A percentile compares a stretch with the other conserved stretches of the same genome.
These are phyloP conservation scores for Leucoraja erinaceus DNA, from an alignment of 2,113 vertebrate genomes.

Conservation along the genomic window DNA sequence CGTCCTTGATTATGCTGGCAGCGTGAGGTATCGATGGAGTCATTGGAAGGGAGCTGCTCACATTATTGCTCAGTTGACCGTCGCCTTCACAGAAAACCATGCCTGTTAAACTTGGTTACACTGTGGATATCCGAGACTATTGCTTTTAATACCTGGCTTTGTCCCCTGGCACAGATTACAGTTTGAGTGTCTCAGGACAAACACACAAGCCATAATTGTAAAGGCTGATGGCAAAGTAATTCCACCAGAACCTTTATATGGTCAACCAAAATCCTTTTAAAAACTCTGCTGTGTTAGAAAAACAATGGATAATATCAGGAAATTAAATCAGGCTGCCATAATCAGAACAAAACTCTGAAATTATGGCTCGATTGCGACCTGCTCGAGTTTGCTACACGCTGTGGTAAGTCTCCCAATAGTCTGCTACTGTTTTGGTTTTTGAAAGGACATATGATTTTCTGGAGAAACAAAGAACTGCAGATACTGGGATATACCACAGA, in stretches of 20 bases:
- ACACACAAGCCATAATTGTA: background rate
- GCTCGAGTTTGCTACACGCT: background rate
- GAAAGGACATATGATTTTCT: background rate
- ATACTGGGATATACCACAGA: no score
- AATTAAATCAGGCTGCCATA: slow-evolving; percentile 17
- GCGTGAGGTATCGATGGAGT: no score
- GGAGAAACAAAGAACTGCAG: no score
- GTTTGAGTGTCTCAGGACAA: background rate
- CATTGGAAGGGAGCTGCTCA: no score
- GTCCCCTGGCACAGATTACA: background rate
- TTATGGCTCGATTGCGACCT: background rate
- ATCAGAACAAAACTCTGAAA: background rate
- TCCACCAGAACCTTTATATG: background rate
- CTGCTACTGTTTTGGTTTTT: background rate
- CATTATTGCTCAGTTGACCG: background rate
- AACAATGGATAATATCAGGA: slow-evolving; percentile 13
- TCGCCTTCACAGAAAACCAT: background rate
- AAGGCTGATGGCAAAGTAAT: background rate
- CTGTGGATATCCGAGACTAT: background rate
- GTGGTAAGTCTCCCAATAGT: background rate
- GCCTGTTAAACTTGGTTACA: no score
- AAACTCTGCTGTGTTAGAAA: background rate
- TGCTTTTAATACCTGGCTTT: background rate
- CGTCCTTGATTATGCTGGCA: no score
- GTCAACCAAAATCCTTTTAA: slow-evolving; percentile 1